A percentile compares a stretch with the other conserved stretches of the same genome.
Evolutionary conservation across 2,113 vertebrate species (phyloP).

Genomic region (Rhineura floridana): DNA sequence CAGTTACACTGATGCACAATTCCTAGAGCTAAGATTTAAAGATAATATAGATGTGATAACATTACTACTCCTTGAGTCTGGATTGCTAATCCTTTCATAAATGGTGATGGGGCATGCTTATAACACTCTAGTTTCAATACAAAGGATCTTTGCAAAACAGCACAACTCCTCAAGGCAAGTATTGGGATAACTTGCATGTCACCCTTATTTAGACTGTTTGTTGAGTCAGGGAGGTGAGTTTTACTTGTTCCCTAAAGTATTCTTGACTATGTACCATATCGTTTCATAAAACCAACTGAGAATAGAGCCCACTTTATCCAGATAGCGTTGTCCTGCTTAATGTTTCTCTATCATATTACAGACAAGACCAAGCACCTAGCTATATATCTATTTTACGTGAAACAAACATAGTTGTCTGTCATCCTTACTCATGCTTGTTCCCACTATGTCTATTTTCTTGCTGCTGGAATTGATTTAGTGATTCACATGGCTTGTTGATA

Average conservation of each 20-base stretch:
- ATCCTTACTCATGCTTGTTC: background rate
- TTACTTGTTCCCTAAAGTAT: background rate
- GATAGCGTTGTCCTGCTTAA: background rate
- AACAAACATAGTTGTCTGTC: background rate
- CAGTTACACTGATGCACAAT: background rate
- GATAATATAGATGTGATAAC: background rate
- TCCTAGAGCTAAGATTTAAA: too few relatives aligned
- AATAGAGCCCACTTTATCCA: background rate
- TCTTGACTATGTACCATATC: background rate
- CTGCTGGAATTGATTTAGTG: background rate
- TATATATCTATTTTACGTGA: background rate
- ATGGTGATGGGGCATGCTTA: background rate
- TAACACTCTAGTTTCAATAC: background rate
- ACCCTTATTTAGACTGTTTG: background rate
- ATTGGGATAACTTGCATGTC: background rate
- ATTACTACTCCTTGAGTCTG: background rate
- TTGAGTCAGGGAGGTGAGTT: background rate
- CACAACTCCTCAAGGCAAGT: background rate
- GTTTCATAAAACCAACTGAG: background rate
- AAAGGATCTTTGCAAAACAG: too few relatives aligned
- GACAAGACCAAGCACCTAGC: background rate
- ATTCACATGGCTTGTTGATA: background rate
- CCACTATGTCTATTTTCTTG: background rate
- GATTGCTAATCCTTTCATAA: background rate
- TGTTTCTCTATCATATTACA: background rate